Evolutionary conservation across 2,113 vertebrate species (phyloP), one percentile per base, ranked within the genome.

Genomic region (Tetraodon nigroviridis): DNA sequence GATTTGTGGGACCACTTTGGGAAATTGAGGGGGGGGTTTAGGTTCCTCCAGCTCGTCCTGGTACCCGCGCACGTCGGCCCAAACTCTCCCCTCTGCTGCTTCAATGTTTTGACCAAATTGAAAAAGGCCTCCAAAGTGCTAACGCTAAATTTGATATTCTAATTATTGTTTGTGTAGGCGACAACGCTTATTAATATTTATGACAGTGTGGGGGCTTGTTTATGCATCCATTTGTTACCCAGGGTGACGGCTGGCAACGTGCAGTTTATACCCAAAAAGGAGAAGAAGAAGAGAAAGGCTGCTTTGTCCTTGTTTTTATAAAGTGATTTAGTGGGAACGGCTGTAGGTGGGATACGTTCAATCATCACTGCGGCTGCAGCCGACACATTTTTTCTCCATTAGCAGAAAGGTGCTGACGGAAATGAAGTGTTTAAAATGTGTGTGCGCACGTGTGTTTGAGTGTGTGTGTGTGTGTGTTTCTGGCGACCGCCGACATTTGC

Each of bases 1-100:
- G 89, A 91, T 91, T 85, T 86, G 84, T 75, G 67, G 57, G 71
- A 64, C 82, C 74, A 86, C 79, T 88, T 89, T 89, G 86, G 87
- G 87, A 88, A 90, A 90, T 90, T 82, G 82, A 86, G 75, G 13
- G 14, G 80, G 69, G 61, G 77, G 70, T 82, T 85, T 82, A 67
- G 69, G 73, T 75, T 80, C 79, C 69, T 51, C 58, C 32, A 37
- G 71, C 61, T 63, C 55, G 73, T 58, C 60, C 44, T 6, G 44
- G 44, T 46, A 17, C n/a, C 15, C 58, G 70, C 60, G 57, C 54
- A 69, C 37, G 1, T 55, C 7, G 17, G 32, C 32, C 32, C 32
- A 37, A 7, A 37, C 32, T 8, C 48, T 49, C 73, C 61, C 45
- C 45, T 68, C 45, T 67, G 54, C 58, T 50, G 45, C 69, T 63